Percentiles rank a stretch among this genome's conserved stretches.
Conservation (phyloP, 2,797 vertebrate species). For the Channa striata region DNA sequence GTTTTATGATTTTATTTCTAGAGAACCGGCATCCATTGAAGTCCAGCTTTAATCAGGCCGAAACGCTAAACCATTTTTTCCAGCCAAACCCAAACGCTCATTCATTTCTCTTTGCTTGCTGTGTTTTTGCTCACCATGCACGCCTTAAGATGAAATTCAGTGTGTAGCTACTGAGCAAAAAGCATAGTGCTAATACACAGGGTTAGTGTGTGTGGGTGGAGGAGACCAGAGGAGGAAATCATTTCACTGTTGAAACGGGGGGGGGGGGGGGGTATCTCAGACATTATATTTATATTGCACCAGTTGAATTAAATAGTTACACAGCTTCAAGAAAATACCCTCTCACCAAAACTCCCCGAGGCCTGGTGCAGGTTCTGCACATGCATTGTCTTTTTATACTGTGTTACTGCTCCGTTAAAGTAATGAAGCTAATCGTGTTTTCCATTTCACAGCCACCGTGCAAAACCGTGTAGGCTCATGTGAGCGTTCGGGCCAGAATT, state of each 20-base stretch:
- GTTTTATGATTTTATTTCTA: neutral
- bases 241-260: slow-evolving; percentile 14
- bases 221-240: slow-evolving; percentile 23
- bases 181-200: slow-evolving; percentile 12
- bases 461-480: neutral
- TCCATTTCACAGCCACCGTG: neutral
- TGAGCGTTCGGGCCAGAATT: neutral
- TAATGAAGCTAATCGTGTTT: neutral
- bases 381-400: neutral
- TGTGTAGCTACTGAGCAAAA: neutral
- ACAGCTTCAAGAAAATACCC: slow-evolving; percentile 15
- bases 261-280: slow-evolving; percentile 12
- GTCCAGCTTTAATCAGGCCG: slow-evolving; percentile 21
- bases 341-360: slow-evolving; percentile 18
- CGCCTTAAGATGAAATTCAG: slow-evolving; percentile 32
- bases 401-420: neutral
- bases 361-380: neutral
- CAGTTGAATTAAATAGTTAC: slow-evolving; percentile 32
- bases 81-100: neutral
- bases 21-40: neutral
- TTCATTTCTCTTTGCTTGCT: slow-evolving; percentile 14
- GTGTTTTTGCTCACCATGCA: slow-evolving; percentile 3
- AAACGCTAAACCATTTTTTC: slow-evolving; percentile 4
- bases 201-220: slow-evolving; percentile 41
- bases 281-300: slow-evolving; percentile 35